Percentiles rank a stretch among this genome's conserved stretches.
phyloP scores from a whole-genome alignment of 2,113 vertebrate species.

The Calonectris borealis region DNA sequence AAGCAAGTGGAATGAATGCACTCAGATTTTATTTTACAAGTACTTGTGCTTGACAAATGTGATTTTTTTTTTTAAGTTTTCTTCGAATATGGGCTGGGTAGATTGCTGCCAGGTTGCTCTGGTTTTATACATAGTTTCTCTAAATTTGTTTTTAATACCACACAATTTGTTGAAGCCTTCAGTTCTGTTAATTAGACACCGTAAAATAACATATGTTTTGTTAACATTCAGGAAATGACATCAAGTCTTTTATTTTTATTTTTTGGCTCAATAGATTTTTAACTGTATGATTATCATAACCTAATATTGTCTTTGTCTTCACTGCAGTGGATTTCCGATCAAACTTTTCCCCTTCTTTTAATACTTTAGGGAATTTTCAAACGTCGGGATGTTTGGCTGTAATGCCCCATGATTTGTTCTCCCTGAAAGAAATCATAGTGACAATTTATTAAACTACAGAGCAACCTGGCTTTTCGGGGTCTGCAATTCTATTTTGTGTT shows the following conservation, averaged over 20 bases:
- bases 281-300: conserved; percentile 91
- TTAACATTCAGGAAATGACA: conserved; percentile 86
- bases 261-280: conserved; percentile 86
- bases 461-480: conserved; percentile 97
- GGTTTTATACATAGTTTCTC: conserved; percentile 75
- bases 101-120: conserved; percentile 81
- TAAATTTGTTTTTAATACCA: conserved; percentile 71
- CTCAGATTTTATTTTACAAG: conserved; percentile 78
- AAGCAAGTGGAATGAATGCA: conserved; percentile 81
- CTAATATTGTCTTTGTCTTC: conserved; percentile 99
- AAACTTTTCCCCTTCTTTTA: conserved; percentile 99
- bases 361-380: conserved; percentile 99
- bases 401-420: conserved; percentile 99
- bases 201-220: conserved; percentile 75
- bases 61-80: conserved; percentile 65
- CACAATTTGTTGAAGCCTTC: conserved; percentile 72
- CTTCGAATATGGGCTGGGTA: conserved; percentile 76
- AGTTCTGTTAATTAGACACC: conserved; percentile 72
- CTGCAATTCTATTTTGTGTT: conserved; percentile 87
- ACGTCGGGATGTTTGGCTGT: conserved; percentile 99
- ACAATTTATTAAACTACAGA: conserved; percentile 99
- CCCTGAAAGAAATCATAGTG: conserved; percentile 99
- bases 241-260: conserved; percentile 75
- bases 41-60: conserved; percentile 81
- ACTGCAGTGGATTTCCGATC: conserved; percentile 99